Evolutionary conservation across 92 coral and sea anemone species (phyloP).

Genomic region (Umimayanthus chanpuru): DNA sequence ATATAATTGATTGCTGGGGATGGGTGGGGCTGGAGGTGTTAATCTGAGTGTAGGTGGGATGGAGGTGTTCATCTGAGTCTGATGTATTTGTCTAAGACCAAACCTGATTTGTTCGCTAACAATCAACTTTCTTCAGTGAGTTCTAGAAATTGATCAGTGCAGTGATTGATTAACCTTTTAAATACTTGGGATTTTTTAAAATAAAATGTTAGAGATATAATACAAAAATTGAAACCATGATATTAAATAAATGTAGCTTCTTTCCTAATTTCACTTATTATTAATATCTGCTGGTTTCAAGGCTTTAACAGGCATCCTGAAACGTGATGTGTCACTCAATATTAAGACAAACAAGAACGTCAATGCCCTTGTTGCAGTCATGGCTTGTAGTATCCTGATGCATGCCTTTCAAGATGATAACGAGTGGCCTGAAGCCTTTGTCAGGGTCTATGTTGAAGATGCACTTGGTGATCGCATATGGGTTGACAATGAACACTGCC

Average conservation of each 20-base stretch:
- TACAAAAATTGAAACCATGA: not conserved
- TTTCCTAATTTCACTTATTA: not conserved
- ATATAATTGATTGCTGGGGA: no score
- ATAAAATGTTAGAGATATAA: no score
- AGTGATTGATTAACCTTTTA: no score
- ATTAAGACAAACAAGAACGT: conserved; percentile 74
- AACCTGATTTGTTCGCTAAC: no score
- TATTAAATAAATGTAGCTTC: not conserved
- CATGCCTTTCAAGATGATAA: conserved; percentile 89
- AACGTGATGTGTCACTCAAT: conserved; percentile 82
- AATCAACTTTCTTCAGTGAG: no score
- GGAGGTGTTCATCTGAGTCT: no score
- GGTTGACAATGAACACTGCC: conserved; percentile 97
- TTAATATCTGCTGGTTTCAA: conserved; percentile 7
- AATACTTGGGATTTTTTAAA: no score
- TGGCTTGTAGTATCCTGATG: conserved; percentile 90
- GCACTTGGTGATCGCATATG: conserved; percentile 94
- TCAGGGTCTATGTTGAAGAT: conserved; percentile 94
- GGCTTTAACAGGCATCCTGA: conserved; percentile 88
- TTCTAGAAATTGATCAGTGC: no score
- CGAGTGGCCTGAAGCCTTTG: conserved; percentile 98
- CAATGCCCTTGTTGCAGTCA: conserved; percentile 80
- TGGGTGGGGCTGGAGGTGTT: no score
- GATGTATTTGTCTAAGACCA: no score
- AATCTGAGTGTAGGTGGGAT: no score